These are phyloP conservation scores for Aphyosemion australe DNA, from an alignment of 2,113 vertebrate species.

Conservation along the genomic window DNA sequence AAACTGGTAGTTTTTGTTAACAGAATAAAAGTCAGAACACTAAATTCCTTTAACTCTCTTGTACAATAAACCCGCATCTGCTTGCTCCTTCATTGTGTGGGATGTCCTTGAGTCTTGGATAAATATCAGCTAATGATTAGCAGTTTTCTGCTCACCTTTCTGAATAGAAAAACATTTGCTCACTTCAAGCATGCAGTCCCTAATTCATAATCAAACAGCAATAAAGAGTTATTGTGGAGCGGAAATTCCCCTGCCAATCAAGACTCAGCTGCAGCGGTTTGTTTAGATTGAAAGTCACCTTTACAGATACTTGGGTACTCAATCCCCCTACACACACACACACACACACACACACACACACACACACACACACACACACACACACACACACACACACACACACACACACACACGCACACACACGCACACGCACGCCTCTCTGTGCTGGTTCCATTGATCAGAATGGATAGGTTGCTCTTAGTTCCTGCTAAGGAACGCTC, in stretches of 20 bases:
- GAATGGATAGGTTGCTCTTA: constrained; percentile 20
- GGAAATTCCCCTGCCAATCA: constrained; percentile 51
- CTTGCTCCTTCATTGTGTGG: constrained; percentile 18
- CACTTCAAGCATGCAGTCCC: constrained; percentile 20
- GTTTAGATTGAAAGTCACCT: constrained; percentile 57
- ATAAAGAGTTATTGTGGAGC: constrained; percentile 14
- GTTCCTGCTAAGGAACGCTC: neutral
- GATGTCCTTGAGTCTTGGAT: constrained; percentile 31
- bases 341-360: neutral
- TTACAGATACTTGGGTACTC: constrained; percentile 33
- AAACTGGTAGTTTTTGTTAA: neutral
- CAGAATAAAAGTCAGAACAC: neutral
- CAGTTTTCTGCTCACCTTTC: constrained; percentile 31
- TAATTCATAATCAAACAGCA: constrained; percentile 50
- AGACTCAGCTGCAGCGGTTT: constrained; percentile 21
- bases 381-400: neutral
- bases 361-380: neutral
- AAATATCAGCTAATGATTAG: constrained; percentile 57
- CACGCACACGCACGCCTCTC: too few species aligned
- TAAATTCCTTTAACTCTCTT: neutral
- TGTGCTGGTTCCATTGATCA: constrained; percentile 43
- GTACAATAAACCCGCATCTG: constrained; percentile 26
- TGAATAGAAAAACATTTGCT: constrained; percentile 31
- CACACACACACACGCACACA: too few species aligned
- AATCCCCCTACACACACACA: constrained; percentile 13